Evolutionary conservation across 1,140 invertebrate genomes (phyloP).

Genomic region (Zaprionus vittiger): DNA sequence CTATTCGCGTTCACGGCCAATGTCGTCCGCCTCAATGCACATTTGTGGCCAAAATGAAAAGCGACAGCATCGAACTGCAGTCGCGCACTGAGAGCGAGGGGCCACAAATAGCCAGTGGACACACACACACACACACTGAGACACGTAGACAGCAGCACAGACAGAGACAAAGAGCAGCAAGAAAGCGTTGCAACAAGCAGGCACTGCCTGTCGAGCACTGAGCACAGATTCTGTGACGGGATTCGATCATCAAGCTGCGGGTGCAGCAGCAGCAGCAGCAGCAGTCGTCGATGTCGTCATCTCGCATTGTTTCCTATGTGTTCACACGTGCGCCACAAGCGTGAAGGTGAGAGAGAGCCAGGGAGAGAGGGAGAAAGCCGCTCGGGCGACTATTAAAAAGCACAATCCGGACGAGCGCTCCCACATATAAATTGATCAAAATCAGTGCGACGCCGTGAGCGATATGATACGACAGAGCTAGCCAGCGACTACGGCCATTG

Average conservation of each 20-base stretch:
- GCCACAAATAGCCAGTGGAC: conserved; percentile 10
- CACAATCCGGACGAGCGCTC: conserved; percentile 33
- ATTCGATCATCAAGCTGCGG: conserved; percentile 20
- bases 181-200: conserved; percentile 21
- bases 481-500: conserved; percentile 19
- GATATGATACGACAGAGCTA: conserved; percentile 31
- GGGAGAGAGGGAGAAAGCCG: not conserved
- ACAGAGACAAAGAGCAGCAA: conserved; percentile 17
- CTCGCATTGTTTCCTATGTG: conserved; percentile 47
- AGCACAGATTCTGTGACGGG: conserved; percentile 33
- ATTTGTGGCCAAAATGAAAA: conserved; percentile 52
- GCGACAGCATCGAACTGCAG: conserved; percentile 15
- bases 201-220: conserved; percentile 31
- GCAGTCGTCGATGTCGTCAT: conserved; percentile 36
- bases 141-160: conserved; percentile 27
- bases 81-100: conserved; percentile 1
- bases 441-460: conserved; percentile 49
- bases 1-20: conserved; percentile 50
- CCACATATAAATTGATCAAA: conserved; percentile 64
- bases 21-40: conserved; percentile 51
- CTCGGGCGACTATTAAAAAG: conserved; percentile 34
- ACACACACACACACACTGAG: conserved; percentile 11
- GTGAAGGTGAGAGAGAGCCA: not conserved
- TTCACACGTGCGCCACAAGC: conserved; percentile 41
- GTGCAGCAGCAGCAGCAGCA: conserved; percentile 22